phyloP scores from a whole-genome alignment of 2,888 invertebrate species.

The Polyploca ridens region DNA sequence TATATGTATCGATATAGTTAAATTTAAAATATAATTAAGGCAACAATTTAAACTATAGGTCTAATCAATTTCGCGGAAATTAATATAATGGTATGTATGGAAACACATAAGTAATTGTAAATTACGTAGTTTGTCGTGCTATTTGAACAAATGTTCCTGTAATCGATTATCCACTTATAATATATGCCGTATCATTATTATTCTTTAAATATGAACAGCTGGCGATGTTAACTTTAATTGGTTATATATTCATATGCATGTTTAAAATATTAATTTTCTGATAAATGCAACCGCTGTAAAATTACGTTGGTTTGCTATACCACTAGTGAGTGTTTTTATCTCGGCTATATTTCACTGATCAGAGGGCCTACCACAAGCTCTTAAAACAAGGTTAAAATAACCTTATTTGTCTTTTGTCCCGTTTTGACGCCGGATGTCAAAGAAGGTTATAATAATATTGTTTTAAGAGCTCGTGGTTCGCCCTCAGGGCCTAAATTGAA shows the following conservation, averaged over 20 bases:
- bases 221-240: background rate
- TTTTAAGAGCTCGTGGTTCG: too few species aligned
- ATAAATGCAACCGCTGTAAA: background rate
- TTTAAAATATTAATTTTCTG: background rate
- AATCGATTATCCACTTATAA: background rate
- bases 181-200: background rate
- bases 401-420: too few species aligned
- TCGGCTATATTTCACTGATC: too few species aligned
- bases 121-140: background rate
- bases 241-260: background rate
- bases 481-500: too few species aligned
- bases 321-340: too few species aligned
- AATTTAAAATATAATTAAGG: background rate
- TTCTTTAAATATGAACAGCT: background rate
- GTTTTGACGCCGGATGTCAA: too few species aligned
- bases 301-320: too few species aligned
- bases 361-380: too few species aligned
- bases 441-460: too few species aligned
- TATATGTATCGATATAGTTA: too few species aligned
- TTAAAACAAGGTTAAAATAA: too few species aligned
- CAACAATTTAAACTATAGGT: background rate
- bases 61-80: background rate
- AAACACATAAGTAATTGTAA: background rate
- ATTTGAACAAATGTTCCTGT: constrained; percentile 5
- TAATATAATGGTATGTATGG: background rate